Percentiles rank a stretch among this genome's conserved stretches.
Conservation (phyloP, 1,140 invertebrate genomes). For the Hycleus cichorii region DNA sequence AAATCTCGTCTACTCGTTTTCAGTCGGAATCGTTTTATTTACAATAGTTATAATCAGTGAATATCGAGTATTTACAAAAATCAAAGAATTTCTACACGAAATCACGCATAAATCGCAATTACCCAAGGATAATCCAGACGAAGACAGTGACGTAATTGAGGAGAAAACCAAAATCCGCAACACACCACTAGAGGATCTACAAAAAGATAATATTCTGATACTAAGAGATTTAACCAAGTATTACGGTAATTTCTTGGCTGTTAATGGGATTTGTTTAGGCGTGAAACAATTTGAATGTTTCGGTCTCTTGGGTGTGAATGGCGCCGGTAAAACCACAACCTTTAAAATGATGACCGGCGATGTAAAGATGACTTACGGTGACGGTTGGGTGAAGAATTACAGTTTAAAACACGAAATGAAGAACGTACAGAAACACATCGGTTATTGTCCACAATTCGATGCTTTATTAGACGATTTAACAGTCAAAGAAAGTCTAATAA, state of each 20-base stretch:
- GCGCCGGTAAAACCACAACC: slow-evolving; percentile 66
- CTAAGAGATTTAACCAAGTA: slow-evolving; percentile 55
- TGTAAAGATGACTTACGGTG: slow-evolving; percentile 42
- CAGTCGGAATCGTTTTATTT: slow-evolving; percentile 37
- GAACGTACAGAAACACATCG: slow-evolving; percentile 51
- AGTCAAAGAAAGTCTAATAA: slow-evolving; percentile 63
- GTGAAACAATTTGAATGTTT: slow-evolving; percentile 66
- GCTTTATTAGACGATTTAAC: slow-evolving; percentile 73
- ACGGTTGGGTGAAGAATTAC: slow-evolving; percentile 34
- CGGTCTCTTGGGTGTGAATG: slow-evolving; percentile 82
- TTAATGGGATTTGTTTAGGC: slow-evolving; percentile 60
- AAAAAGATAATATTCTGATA: slow-evolving; percentile 33
- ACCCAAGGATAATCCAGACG: not conserved
- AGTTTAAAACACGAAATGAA: slow-evolving; percentile 47
- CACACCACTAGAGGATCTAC: slow-evolving; percentile 18
- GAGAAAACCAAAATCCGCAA: slow-evolving; percentile 37
- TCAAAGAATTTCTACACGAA: slow-evolving; percentile 20
- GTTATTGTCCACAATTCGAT: slow-evolving; percentile 78
- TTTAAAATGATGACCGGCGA: slow-evolving; percentile 86
- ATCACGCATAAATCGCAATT: slow-evolving; percentile 10
- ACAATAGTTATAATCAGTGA: slow-evolving; percentile 39
- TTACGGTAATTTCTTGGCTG: slow-evolving; percentile 59
- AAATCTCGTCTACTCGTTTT: slow-evolving; percentile 38
- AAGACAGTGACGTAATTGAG: slow-evolving; percentile 41
- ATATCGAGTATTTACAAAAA: slow-evolving; percentile 42